phyloP scores from a whole-genome alignment of 2,113 vertebrate genomes.

The Halcyon senegalensis region DNA sequence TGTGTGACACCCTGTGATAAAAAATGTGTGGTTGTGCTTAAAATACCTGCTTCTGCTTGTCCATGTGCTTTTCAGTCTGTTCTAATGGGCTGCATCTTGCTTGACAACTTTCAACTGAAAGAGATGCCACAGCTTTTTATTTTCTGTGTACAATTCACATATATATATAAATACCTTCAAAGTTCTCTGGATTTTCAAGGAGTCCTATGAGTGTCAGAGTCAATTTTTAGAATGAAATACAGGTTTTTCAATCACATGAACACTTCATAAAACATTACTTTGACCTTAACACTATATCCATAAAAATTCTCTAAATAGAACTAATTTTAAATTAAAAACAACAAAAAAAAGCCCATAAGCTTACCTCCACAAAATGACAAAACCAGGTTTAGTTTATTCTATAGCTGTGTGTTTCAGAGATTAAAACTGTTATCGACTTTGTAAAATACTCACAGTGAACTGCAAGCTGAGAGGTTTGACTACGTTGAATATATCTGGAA shows the following conservation, averaged over 20 bases:
- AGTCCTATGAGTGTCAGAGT: neutral
- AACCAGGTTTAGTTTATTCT: neutral
- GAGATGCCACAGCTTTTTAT: neutral
- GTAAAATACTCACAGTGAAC: neutral
- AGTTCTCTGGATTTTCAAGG: neutral
- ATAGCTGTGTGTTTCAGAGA: neutral
- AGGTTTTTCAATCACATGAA: neutral
- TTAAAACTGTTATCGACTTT: neutral
- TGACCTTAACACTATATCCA: neutral
- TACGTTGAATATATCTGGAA: neutral
- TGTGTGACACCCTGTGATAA: neutral
- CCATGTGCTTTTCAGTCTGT: neutral
- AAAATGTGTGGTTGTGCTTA: neutral
- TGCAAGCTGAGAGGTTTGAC: neutral
- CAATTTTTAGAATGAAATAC: neutral
- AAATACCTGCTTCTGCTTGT: neutral
- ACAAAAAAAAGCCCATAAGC: neutral
- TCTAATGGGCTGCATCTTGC: neutral
- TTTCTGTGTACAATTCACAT: neutral
- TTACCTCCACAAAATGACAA: neutral
- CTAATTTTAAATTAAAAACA: neutral
- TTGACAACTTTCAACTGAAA: neutral
- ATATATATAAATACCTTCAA: neutral
- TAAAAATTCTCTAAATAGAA: neutral
- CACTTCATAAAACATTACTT: neutral